Percentiles rank a stretch among this genome's conserved stretches.
Conservation (phyloP, 2,797 vertebrate species). For the Poeciliopsis gracilis region DNA sequence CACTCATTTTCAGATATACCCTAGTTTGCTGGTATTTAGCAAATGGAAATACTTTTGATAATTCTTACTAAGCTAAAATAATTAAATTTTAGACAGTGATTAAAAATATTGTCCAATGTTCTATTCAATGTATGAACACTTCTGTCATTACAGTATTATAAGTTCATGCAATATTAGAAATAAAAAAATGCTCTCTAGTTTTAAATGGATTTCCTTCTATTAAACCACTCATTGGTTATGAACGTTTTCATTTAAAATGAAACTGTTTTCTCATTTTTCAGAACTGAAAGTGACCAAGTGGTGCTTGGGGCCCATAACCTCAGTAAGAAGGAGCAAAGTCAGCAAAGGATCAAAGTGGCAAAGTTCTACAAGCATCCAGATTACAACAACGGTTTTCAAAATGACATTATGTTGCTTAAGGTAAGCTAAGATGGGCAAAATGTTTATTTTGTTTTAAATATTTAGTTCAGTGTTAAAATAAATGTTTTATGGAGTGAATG, state of each 20-base stretch:
- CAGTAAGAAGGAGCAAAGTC: neutral
- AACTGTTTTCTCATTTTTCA: neutral
- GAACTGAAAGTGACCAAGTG: conserved; percentile 3
- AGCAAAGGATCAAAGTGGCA: conserved; percentile 30
- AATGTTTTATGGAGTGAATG: neutral
- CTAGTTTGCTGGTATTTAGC: too few relatives aligned
- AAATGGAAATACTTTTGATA: too few relatives aligned
- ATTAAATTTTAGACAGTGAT: too few relatives aligned
- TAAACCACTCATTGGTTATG: neutral
- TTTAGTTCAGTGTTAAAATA: neutral
- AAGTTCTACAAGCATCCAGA: conserved; percentile 39
- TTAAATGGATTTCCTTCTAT: neutral
- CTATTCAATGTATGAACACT: too few relatives aligned
- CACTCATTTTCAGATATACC: too few relatives aligned
- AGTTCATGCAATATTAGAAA: neutral
- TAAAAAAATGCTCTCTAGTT: neutral
- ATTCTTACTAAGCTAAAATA: too few relatives aligned
- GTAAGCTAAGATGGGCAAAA: conserved; percentile 42
- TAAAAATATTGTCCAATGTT: too few relatives aligned
- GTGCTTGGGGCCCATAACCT: conserved; percentile 76
- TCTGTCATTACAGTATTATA: neutral
- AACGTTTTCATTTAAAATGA: neutral
- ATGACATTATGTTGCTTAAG: conserved; percentile 79
- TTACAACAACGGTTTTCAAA: accelerated
- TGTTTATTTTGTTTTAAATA: neutral